Evolutionary conservation across 2,797 vertebrate genomes (phyloP), one percentile per base, ranked within the genome.

Genomic region (Pipistrellus nathusii): DNA sequence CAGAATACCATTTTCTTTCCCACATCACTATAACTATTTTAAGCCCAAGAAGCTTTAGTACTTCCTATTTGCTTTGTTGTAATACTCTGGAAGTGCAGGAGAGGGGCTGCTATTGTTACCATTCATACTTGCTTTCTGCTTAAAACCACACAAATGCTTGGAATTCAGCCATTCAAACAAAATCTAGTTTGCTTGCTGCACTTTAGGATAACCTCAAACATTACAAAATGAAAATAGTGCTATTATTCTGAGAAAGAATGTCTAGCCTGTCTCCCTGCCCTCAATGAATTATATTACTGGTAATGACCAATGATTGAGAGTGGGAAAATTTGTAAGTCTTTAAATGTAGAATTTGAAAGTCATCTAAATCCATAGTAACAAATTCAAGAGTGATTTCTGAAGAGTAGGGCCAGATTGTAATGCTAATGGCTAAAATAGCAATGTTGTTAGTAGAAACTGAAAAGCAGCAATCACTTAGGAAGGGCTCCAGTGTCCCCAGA

Each of bases 121-220:
- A 18, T 83, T 86, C 27, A 41, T 76, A 66, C 23, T 86, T 83
- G 9, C 6, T 41, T 85, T 90, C 83, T 94, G 30, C 68, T 85
- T 93, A 94, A 57, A 86, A 62, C 78, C 48, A 72, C 25, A 11
- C 48, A 62, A 10, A 21, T 92, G 68, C 73, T 92, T 85, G 64
- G n/a, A 87, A 69, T 32, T 78, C 32, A 53, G 59, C 30, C 84
- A 84, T 51, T 55, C 30, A 89, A 13, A 85, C n/a, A 84, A 44
- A 94, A 73, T 83, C 13, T 83, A 44, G 59, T 76, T 81, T 62
- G 27, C 17, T 25, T 80, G 46, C 73, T 85, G 44, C 62, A 30
- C 32, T 76, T 90, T 6, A 51, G 17, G 27, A 46, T 80, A 85
- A 94, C 44, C 57, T 76, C 73, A 90, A 55, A 75, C 81, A 62